Conservation (phyloP, 2,113 vertebrate species). For the Planiliza haematocheilus region DNA sequence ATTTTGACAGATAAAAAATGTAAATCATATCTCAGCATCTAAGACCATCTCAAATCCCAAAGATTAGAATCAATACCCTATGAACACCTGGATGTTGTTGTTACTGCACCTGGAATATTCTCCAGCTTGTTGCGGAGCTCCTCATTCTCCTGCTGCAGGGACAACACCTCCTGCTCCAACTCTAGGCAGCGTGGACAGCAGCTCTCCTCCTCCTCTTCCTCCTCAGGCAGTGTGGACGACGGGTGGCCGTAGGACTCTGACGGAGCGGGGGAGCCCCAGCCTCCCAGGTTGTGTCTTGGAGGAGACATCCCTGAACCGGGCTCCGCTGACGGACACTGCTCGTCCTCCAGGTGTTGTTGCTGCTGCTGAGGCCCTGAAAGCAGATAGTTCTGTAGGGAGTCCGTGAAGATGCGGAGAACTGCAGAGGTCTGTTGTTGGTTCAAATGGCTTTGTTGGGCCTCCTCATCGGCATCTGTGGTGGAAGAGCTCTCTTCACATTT, state of each 20-base stretch:
- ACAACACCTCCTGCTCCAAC: slow-evolving; percentile 97
- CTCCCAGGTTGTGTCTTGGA: slow-evolving; percentile 89
- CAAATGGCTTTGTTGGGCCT: slow-evolving; percentile 89
- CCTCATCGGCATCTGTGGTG: slow-evolving; percentile 86
- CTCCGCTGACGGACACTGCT: slow-evolving; percentile 86
- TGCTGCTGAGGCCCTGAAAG: slow-evolving; percentile 88
- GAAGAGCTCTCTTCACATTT: slow-evolving; percentile 86
- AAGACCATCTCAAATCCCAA: not conserved
- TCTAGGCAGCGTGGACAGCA: slow-evolving; percentile 97
- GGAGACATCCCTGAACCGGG: slow-evolving; percentile 88
- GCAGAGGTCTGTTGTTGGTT: slow-evolving; percentile 95
- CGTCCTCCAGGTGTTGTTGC: slow-evolving; percentile 80
- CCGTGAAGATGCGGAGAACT: slow-evolving; percentile 95
- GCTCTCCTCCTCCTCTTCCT: slow-evolving; percentile 91
- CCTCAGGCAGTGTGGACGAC: slow-evolving; percentile 94
- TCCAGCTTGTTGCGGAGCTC: slow-evolving; percentile 95
- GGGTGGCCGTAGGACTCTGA: slow-evolving; percentile 98
- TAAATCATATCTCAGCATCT: too few species aligned
- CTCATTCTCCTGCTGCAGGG: slow-evolving; percentile 97
- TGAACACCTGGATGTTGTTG: not conserved
- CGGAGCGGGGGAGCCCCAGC: slow-evolving; percentile 95
- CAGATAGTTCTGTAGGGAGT: slow-evolving; percentile 97
- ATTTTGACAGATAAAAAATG: too few species aligned
- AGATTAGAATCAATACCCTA: not conserved
- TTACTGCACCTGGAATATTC: slow-evolving; percentile 90